Evolutionary conservation across 2,888 invertebrate genomes (phyloP).

Genomic region (Dichetophora obliterata): DNA sequence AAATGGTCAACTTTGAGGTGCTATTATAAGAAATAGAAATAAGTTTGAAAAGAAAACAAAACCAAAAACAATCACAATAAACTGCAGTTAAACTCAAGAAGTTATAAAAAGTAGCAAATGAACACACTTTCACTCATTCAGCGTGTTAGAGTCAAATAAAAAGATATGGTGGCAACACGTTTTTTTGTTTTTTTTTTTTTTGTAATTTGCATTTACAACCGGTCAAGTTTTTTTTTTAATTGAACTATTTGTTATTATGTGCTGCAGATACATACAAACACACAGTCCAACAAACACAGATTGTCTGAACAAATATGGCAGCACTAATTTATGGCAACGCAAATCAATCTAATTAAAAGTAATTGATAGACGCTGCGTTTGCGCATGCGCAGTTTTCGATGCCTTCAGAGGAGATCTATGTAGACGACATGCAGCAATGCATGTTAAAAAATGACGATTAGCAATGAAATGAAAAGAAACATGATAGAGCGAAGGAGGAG

Average conservation of each 20-base stretch:
- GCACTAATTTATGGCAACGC: constrained; percentile 8
- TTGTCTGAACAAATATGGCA: background rate
- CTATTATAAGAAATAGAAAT: too few relatives aligned
- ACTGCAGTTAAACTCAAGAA: too few relatives aligned
- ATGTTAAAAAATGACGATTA: background rate
- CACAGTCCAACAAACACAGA: background rate
- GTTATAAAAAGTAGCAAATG: background rate
- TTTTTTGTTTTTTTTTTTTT: too few relatives aligned
- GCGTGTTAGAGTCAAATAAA: background rate
- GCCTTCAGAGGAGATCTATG: background rate
- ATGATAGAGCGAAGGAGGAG: too few relatives aligned
- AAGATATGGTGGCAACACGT: background rate
- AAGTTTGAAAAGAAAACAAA: background rate
- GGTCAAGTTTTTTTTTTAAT: background rate
- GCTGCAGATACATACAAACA: background rate
- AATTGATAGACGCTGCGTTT: constrained; percentile 12
- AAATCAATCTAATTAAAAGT: constrained; percentile 29
- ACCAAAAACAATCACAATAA: background rate
- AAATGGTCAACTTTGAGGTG: too few relatives aligned
- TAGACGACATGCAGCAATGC: background rate
- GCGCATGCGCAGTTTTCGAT: background rate
- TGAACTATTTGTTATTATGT: background rate
- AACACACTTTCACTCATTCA: background rate
- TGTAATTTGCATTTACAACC: background rate
- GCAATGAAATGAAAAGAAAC: too few relatives aligned